Base-by-base conservation (phyloP, 2,888 invertebrate genomes). In the Cybosia mesomella region DNA sequence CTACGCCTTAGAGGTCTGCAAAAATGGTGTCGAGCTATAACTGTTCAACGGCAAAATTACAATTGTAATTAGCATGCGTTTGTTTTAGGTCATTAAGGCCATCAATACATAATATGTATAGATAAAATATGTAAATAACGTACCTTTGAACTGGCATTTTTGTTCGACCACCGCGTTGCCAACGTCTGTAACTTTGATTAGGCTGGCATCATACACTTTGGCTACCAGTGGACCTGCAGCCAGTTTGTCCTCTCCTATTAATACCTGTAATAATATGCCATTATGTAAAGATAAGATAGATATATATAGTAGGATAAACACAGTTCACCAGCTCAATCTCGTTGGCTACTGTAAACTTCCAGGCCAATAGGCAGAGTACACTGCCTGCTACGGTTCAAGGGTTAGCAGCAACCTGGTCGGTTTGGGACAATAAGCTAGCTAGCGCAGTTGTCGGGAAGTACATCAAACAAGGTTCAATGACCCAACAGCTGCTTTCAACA, bases 131-230 rank as follows among this genome's bases (percentile, higher is more conserved):
- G 39, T 24, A 18, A 18, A 53, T 49, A 24, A 58, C 68, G 71
- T 94, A 98, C 98, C 98, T 96, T 98, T 97, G 92, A 99, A 99
- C 92, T 99, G 98, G 88, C 99, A 98, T 74, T 98, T 98, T 92
- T 99, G 98, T 66, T 99, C 99, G 54, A 99, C 98, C 73, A 98
- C 97, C 71, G 98, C 99, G 85, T 98, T 98, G 82, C 98, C 97
- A 43, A 99, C 98, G 89, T 99, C 98, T 66, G 98, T 98, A 79
- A 99, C 98, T 95, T 98, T 97, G 87, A 99, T 99, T 77, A 98
- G 96, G 78, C 98, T 97, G 75, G 99, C 97, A 91, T 99, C 98
- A 94, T 99, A 99, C 60, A 98, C 99, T 95, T 99, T 98, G 82
- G 98, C 98, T 73, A 98, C 97, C 75, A 99, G 96, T 18, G 99